Percentiles rank a stretch among this genome's conserved stretches.
These are phyloP conservation scores for Tringa solitaria DNA, from an alignment of 2,113 vertebrate species.

Conservation along the genomic window DNA sequence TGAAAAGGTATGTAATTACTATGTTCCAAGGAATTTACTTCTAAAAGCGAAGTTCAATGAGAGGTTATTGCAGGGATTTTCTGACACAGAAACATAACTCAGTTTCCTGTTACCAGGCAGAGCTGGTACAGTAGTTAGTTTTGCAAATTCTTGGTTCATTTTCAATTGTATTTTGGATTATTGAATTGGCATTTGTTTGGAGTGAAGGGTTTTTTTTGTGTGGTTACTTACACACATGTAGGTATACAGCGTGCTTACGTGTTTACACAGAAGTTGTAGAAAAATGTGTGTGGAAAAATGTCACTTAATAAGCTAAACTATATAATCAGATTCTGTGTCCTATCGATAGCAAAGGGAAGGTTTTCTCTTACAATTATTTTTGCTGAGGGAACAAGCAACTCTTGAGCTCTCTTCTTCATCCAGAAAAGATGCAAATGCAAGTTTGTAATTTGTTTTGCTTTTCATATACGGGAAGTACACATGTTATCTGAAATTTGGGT, in stretches of 20 bases:
- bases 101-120: not conserved
- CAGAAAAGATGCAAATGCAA: not conserved
- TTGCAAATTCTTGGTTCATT: not conserved
- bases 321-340: not conserved
- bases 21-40: not conserved
- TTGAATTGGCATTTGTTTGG: not conserved
- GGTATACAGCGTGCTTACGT: rapidly evolving
- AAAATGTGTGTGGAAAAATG: not conserved
- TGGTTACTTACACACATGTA: not conserved
- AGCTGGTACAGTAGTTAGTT: not conserved
- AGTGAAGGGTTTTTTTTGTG: not conserved
- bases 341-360: not conserved
- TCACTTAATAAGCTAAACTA: not conserved
- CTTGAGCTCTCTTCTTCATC: not conserved
- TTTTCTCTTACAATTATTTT: not conserved
- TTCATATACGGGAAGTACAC: not conserved
- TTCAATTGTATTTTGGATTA: not conserved
- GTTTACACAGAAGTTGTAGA: not conserved
- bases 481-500: not conserved
- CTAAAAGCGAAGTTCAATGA: not conserved
- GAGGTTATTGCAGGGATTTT: not conserved
- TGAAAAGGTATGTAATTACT: slow-evolving; percentile 18
- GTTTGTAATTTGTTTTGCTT: not conserved
- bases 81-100: not conserved
- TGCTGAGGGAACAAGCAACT: not conserved